A percentile compares a stretch with the other conserved stretches of the same genome.
phyloP scores from a whole-genome alignment of 2,888 invertebrate species.

The Thera obeliscata region DNA sequence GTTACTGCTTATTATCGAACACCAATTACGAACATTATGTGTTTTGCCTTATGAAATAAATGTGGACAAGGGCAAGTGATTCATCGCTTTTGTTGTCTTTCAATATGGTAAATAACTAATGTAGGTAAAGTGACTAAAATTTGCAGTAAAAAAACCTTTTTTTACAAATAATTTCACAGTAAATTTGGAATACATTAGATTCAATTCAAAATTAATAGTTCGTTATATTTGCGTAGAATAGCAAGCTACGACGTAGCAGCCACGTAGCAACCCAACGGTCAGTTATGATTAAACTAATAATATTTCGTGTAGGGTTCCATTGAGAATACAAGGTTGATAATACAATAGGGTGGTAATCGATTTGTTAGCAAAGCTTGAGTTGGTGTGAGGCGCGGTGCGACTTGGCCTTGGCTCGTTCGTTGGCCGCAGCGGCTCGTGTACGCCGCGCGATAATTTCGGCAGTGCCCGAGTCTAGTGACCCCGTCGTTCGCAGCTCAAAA shows the following conservation, averaged over 20 bases:
- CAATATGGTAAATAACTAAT: background rate
- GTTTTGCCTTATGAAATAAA: constrained; percentile 26
- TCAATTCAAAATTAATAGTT: background rate
- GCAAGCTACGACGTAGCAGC: constrained; percentile 15
- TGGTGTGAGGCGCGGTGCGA: constrained; percentile 43
- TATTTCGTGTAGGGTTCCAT: constrained; percentile 16
- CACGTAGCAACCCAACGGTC: constrained; percentile 24
- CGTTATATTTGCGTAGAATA: background rate
- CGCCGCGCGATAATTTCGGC: constrained; percentile 80
- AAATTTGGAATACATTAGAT: background rate
- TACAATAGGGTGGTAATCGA: constrained; percentile 42
- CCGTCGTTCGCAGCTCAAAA: constrained; percentile 79
- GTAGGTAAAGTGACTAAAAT: background rate
- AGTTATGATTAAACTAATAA: constrained; percentile 12
- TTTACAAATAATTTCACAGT: background rate
- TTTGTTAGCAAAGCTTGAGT: constrained; percentile 42
- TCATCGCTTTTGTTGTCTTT: constrained; percentile 24
- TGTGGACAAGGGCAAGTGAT: constrained; percentile 30
- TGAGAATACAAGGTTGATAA: constrained; percentile 25
- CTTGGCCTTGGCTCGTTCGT: constrained; percentile 79
- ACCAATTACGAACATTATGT: constrained; percentile 37
- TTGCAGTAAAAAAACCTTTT: background rate
- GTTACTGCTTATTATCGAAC: constrained; percentile 41
- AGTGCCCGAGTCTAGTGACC: constrained; percentile 80
- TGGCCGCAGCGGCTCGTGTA: constrained; percentile 75